These are phyloP conservation scores for Eurystomus glaucurus DNA, from an alignment of 2,797 vertebrate species.

Conservation along the genomic window DNA sequence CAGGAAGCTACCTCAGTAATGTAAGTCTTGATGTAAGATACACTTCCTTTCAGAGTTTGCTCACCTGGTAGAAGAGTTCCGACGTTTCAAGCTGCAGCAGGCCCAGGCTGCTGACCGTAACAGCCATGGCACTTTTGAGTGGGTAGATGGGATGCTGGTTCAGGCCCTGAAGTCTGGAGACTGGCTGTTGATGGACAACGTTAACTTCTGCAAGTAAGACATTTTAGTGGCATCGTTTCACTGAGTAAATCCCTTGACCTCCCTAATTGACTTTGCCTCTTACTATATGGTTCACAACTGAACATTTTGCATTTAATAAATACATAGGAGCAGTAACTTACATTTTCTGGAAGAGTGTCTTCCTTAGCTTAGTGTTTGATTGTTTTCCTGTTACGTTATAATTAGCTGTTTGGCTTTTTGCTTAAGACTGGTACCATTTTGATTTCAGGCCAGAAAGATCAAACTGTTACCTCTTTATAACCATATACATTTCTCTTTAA, in stretches of 20 bases:
- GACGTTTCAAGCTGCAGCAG: slow-evolving; percentile 89
- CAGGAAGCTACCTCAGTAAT: neutral
- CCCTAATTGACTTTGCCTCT: neutral
- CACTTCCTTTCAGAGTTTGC: slow-evolving; percentile 89
- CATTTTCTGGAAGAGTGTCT: neutral
- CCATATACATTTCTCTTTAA: neutral
- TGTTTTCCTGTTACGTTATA: neutral
- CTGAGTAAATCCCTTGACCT: neutral
- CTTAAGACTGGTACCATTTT: neutral
- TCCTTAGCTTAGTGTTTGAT: neutral
- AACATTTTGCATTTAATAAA: neutral
- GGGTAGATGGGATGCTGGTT: slow-evolving; percentile 95
- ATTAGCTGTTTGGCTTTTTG: neutral
- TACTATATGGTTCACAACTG: neutral
- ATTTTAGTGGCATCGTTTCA: neutral
- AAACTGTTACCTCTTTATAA: neutral
- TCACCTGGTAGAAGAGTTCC: slow-evolving; percentile 92
- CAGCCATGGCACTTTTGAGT: slow-evolving; percentile 94
- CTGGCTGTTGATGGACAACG: slow-evolving; percentile 99
- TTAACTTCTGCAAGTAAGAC: slow-evolving; percentile 97
- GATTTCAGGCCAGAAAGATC: neutral
- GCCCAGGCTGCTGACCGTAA: slow-evolving; percentile 87
- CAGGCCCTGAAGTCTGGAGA: slow-evolving; percentile 94
- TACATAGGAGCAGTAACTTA: neutral
- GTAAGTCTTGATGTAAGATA: neutral